Conservation (phyloP, 2,888 invertebrate genomes). For the Apocheima hispidaria region DNA sequence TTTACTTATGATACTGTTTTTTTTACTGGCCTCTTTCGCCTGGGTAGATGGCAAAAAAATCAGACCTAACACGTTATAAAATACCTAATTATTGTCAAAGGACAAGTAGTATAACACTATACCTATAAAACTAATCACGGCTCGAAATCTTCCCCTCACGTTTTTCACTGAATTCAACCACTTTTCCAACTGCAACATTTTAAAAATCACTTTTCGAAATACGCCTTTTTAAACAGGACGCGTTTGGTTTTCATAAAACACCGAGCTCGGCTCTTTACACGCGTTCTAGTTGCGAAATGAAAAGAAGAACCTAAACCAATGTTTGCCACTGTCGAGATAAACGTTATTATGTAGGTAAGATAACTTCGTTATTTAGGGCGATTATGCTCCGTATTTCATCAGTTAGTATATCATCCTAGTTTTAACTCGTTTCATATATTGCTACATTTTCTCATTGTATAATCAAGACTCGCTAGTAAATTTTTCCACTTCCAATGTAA, state of each 20-base stretch:
- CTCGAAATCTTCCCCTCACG: constrained; percentile 10
- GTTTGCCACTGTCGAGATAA: constrained; percentile 21
- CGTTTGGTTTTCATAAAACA: background rate
- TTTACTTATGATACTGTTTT: no score
- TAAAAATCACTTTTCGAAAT: background rate
- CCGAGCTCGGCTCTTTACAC: background rate
- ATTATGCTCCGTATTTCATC: constrained; percentile 1
- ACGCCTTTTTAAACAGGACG: background rate
- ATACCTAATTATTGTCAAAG: no score
- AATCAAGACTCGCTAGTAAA: no score
- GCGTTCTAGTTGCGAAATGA: constrained; percentile 6
- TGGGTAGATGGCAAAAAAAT: no score
- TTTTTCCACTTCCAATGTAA: no score
- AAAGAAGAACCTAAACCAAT: constrained; percentile 8
- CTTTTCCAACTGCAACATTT: constrained; percentile 16
- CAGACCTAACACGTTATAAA: no score
- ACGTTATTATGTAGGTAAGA: constrained; percentile 14
- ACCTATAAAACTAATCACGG: constrained; percentile 25
- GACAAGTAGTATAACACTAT: background rate
- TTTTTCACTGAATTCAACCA: constrained; percentile 17
- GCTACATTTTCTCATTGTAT: no score
- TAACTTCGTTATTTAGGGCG: constrained; percentile 20
- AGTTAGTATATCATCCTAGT: no score
- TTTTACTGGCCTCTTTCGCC: no score
- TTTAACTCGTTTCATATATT: no score